Conservation (phyloP, 2,888 invertebrate genomes). For the Hirudinaria manillensis region DNA sequence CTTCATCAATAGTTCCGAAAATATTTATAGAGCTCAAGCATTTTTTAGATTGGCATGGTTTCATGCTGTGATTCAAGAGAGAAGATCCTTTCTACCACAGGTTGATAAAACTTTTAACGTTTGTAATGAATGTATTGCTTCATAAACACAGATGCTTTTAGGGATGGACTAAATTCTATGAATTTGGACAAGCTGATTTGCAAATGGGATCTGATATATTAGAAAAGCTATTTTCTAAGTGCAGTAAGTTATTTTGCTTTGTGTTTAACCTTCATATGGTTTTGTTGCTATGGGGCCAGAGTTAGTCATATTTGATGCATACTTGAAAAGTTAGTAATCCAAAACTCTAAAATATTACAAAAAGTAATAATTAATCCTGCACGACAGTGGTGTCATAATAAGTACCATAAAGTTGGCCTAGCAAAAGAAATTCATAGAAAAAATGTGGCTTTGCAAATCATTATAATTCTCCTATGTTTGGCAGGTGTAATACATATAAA, state of each 20-base stretch:
- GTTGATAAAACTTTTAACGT: slow-evolving; percentile 40
- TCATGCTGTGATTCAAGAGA: slow-evolving; percentile 79
- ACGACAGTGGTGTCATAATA: no score
- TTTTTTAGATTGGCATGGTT: slow-evolving; percentile 76
- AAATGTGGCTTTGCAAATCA: no score
- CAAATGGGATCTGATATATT: slow-evolving; percentile 67
- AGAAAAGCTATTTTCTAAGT: slow-evolving; percentile 55
- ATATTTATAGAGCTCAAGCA: slow-evolving; percentile 55
- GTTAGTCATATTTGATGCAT: no score
- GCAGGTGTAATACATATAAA: no score
- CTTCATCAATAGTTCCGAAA: slow-evolving; percentile 50
- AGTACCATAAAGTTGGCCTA: no score
- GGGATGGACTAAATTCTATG: slow-evolving; percentile 83
- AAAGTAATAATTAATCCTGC: no score
- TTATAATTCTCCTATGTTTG: no score
- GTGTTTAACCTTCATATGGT: slow-evolving; percentile 8
- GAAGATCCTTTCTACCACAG: slow-evolving; percentile 81
- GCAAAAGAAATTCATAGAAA: no score
- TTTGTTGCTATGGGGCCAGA: no score
- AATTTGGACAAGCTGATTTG: slow-evolving; percentile 76
- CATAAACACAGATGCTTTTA: slow-evolving; percentile 48
- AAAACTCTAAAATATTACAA: no score
- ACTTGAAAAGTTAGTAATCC: no score
- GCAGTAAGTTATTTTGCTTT: slow-evolving; percentile 44
- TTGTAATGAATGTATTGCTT: not conserved